These are phyloP conservation scores for Alouatta palliata DNA, from an alignment of 2,113 vertebrate genomes.

Conservation along the genomic window DNA sequence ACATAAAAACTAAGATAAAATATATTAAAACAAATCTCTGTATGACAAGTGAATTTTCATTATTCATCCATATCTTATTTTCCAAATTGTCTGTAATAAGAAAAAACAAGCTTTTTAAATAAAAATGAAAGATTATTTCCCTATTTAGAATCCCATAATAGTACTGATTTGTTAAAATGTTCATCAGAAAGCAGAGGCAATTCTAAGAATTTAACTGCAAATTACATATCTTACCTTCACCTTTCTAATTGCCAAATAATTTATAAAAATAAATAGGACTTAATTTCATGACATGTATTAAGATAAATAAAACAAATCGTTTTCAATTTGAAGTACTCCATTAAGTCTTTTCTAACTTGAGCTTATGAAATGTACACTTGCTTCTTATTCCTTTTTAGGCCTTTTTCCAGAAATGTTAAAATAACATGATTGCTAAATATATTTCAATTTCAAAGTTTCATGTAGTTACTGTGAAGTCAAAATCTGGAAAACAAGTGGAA, in stretches of 20 bases:
- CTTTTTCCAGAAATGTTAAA: conserved; percentile 27
- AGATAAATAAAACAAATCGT: not conserved
- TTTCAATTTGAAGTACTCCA: not conserved
- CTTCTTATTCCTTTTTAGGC: not conserved
- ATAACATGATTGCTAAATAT: conserved; percentile 12
- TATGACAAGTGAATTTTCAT: not conserved
- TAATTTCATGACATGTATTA: not conserved
- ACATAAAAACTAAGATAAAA: not conserved
- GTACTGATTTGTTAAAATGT: not conserved
- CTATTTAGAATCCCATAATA: not conserved
- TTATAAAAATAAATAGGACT: not conserved
- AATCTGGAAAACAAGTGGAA: not conserved
- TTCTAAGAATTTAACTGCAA: not conserved
- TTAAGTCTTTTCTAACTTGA: not conserved
- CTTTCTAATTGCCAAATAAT: conserved; percentile 30
- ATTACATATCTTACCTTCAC: not conserved
- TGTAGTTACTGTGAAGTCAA: not conserved
- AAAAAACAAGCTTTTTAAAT: not conserved
- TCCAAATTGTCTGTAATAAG: not conserved
- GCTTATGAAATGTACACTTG: not conserved
- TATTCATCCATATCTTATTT: not conserved
- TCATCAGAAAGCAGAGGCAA: not conserved
- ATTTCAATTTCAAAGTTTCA: conserved; percentile 30
- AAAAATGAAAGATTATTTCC: not conserved
- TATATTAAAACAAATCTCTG: not conserved